Percentiles rank a stretch among this genome's conserved stretches.
Evolutionary conservation across 2,888 invertebrate genomes (phyloP).

Genomic region (Sthenelais limicola): DNA sequence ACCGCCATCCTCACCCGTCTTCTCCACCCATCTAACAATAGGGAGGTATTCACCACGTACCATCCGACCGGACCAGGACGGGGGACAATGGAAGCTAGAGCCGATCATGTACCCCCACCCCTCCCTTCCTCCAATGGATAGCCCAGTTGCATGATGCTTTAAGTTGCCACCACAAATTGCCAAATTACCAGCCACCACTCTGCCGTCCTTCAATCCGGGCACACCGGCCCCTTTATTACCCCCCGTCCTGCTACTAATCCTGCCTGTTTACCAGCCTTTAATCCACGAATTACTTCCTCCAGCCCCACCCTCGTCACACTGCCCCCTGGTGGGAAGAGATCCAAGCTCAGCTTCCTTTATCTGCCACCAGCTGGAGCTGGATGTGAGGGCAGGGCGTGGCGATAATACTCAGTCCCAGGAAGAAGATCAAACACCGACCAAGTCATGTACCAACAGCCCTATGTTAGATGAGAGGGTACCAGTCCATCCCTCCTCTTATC

Average conservation of each 20-base stretch:
- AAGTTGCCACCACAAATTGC: constrained; percentile 15
- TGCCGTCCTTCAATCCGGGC: constrained; percentile 27
- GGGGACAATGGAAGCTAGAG: background rate
- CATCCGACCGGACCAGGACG: background rate
- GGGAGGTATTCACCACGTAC: background rate
- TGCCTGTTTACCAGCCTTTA: constrained; percentile 10
- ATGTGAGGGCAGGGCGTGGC: background rate
- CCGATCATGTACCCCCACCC: constrained; percentile 1
- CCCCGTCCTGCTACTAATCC: constrained; percentile 15
- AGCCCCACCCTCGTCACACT: background rate
- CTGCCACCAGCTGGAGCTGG: background rate
- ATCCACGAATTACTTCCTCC: background rate
- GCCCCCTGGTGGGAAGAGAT: no score
- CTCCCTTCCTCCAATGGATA: background rate
- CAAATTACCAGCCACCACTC: constrained; percentile 9
- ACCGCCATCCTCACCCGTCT: background rate
- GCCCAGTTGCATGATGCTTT: background rate
- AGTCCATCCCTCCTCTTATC: no score
- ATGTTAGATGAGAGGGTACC: no score
- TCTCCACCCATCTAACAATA: background rate
- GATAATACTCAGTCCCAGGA: constrained; percentile 30
- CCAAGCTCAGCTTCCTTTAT: no score
- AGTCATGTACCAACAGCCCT: constrained; percentile 28
- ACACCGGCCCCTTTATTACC: constrained; percentile 14
- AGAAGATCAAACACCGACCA: constrained; percentile 35